Evolutionary conservation across 2,113 vertebrate genomes (phyloP).

Genomic region (Phylloscopus trochiloides): DNA sequence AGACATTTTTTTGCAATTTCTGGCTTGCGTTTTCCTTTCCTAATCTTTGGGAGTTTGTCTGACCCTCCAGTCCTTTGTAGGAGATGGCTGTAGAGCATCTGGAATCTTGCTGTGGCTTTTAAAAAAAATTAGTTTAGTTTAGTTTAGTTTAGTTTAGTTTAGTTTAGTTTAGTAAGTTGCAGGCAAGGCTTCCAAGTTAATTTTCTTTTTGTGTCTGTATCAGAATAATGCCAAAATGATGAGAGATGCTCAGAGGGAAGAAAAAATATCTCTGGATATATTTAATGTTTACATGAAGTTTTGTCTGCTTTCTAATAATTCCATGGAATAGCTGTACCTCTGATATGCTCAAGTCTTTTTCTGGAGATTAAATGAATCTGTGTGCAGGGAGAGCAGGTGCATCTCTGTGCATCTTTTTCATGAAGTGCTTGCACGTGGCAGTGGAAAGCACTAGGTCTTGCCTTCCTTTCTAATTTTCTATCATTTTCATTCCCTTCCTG

Average conservation of each 20-base stretch:
- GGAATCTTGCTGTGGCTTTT: background rate
- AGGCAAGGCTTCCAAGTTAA: background rate
- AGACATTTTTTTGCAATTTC: background rate
- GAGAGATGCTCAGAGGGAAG: background rate
- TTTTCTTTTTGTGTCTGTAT: background rate
- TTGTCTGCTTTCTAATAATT: background rate
- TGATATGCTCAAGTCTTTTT: background rate
- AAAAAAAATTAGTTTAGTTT: background rate
- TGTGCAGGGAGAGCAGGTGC: background rate
- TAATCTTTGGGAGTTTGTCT: background rate
- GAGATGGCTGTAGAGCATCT: background rate
- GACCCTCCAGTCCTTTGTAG: background rate
- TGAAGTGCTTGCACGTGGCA: rapidly evolving
- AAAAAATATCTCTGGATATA: background rate
- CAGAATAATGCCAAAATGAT: background rate
- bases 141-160: background rate
- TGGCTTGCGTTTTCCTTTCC: background rate
- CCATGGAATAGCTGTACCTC: background rate
- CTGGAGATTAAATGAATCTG: background rate
- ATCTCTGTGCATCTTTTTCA: background rate
- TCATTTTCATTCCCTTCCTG: background rate
- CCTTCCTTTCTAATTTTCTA: background rate
- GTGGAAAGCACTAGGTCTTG: background rate
- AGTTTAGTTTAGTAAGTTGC: background rate
- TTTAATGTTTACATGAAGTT: background rate